Evolutionary conservation across 2,888 invertebrate genomes (phyloP).

Genomic region (Lissonota sp.): DNA sequence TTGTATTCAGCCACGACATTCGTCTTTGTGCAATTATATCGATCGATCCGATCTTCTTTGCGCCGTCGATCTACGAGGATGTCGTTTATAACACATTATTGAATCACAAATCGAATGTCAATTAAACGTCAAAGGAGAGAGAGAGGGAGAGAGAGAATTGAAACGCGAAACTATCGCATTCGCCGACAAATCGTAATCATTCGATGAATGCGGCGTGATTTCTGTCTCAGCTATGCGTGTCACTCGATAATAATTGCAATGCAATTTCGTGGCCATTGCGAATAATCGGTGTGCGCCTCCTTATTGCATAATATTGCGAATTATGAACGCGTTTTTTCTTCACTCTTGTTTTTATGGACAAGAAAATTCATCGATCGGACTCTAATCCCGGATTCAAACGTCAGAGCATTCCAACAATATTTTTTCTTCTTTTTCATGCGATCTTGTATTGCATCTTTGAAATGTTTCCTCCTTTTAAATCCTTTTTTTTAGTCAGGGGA

Average conservation of each 20-base stretch:
- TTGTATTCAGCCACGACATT: no score
- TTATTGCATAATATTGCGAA: slow-evolving; percentile 58
- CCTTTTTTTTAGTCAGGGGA: background rate
- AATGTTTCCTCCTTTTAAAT: no score
- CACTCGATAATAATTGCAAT: slow-evolving; percentile 18
- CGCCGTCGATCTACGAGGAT: background rate
- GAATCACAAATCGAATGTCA: slow-evolving; percentile 16
- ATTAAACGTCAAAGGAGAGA: slow-evolving; percentile 27
- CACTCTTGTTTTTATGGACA: no score
- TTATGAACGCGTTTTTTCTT: slow-evolving; percentile 25
- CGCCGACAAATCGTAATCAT: slow-evolving; percentile 2
- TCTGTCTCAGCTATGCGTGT: background rate
- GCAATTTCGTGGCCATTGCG: background rate
- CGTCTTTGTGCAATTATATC: background rate
- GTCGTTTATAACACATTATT: background rate
- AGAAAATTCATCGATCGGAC: no score
- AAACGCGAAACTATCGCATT: slow-evolving; percentile 14
- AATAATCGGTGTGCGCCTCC: background rate
- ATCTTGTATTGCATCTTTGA: no score
- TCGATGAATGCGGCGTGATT: no score
- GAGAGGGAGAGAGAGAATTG: slow-evolving; percentile 9
- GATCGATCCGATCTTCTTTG: slow-evolving; percentile 12
- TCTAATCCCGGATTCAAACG: no score
- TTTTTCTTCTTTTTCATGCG: no score
- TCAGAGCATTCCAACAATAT: no score